phyloP scores from a whole-genome alignment of 1,140 invertebrate genomes.

The Drosophila pachea region DNA sequence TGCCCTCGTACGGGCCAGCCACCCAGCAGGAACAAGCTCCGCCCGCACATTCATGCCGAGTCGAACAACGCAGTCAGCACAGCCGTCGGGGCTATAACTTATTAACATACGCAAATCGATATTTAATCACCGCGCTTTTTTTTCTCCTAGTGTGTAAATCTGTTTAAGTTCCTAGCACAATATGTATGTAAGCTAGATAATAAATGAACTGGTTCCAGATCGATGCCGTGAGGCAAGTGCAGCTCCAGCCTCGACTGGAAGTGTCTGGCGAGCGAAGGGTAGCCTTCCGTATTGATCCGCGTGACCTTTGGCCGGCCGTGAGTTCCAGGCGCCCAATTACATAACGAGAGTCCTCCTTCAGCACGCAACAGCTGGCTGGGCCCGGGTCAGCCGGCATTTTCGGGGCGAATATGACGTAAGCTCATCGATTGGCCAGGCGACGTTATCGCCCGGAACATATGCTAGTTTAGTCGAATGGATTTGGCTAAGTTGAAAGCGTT shows the following conservation, averaged over 20 bases:
- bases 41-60: background rate
- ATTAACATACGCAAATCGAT: constrained; percentile 9
- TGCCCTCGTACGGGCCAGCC: background rate
- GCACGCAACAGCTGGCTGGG: too few relatives aligned
- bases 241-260: too few relatives aligned
- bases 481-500: background rate
- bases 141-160: constrained; percentile 7
- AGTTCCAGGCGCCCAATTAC: too few relatives aligned
- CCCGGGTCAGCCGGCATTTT: too few relatives aligned
- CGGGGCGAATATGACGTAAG: background rate
- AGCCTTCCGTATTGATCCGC: too few relatives aligned
- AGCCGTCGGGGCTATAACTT: constrained; percentile 20
- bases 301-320: too few relatives aligned
- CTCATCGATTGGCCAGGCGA: background rate
- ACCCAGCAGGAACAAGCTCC: constrained; percentile 17
- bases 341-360: too few relatives aligned
- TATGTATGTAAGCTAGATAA: constrained; percentile 11
- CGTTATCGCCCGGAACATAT: background rate
- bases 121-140: constrained; percentile 6
- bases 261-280: too few relatives aligned
- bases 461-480: background rate
- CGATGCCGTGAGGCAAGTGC: too few relatives aligned
- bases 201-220: background rate
- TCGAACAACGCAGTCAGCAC: constrained; percentile 14
- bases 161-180: constrained; percentile 22